These are phyloP conservation scores for Trichacis sp. DNA, from an alignment of 2,888 invertebrate genomes.

Conservation along the genomic window DNA sequence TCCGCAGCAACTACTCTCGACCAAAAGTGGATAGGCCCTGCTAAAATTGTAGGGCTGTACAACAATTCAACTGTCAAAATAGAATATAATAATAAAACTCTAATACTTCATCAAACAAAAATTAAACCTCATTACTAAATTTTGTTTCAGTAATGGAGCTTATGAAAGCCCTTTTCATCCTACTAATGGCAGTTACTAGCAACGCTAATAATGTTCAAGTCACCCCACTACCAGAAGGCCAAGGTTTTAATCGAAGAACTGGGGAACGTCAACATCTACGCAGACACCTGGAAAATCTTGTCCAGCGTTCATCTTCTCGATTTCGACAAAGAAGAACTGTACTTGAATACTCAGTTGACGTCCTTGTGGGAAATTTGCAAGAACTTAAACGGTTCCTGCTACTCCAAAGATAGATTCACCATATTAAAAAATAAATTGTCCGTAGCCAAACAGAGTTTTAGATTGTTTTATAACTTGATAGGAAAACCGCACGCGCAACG, in stretches of 20 bases:
- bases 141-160: background rate
- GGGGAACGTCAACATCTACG: background rate
- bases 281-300: background rate
- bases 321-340: no score
- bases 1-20: background rate
- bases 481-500: no score
- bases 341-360: no score
- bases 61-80: background rate
- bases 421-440: no score
- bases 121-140: background rate
- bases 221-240: background rate
- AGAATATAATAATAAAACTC: background rate
- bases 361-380: background rate
- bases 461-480: background rate
- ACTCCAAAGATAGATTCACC: no score
- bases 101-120: background rate
- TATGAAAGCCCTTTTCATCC: no score
- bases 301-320: background rate
- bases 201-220: no score
- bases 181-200: no score
- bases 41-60: background rate
- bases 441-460: background rate
- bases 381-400: no score
- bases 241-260: background rate
- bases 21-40: background rate